Evolutionary conservation across 1,140 invertebrate species (phyloP), one percentile per base, ranked within the genome.

Genomic region (Eubasilissa regina): DNA sequence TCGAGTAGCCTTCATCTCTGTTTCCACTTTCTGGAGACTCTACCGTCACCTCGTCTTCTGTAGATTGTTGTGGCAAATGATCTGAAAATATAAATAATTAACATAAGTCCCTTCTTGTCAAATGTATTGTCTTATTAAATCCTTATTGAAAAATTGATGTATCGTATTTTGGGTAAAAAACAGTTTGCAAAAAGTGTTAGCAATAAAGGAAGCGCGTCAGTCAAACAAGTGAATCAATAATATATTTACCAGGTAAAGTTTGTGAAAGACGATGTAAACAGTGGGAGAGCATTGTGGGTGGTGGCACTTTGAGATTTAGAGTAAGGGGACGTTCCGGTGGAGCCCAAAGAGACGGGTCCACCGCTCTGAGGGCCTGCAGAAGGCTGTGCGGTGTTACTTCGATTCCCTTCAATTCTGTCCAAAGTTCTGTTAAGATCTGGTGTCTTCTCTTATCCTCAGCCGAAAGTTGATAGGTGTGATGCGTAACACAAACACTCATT

Each of bases 1-100:
- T 96, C 43, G 95, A 96, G 85, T 97, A 97, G 0, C 95, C 95
- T 87, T 97, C 95, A 87, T 96, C 95, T 81, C 94, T 91, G 80
- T 94, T 94, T 11, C 94, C 94, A 83, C 91, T 93, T 82, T 94
- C 93, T 0, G 93, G 93, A 80, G 92, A 93, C 85, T 93, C 92
- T 76, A 91, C 92, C 10, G 91, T 90, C 7, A 89, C 91, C 85
- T 92, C 91, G 60, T 90, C 90, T 84, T 90, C 90, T 25, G 84
- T 84, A 15, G 82, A 86, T 82, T 88, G 88, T 21, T 89, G 89
- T 11, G 85, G 84, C 77, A 87, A 85, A 70, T 87, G 85, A 73
- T 85, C 87, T 87, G 62, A 44, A 66, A 66, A 12, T 21, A 62
- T n/a, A n/a, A n/a, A n/a, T n/a, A n/a, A n/a, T n/a, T n/a, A n/a